Conservation (phyloP, 2,888 invertebrate species). For the Scaptomyza cyrtandrae region DNA sequence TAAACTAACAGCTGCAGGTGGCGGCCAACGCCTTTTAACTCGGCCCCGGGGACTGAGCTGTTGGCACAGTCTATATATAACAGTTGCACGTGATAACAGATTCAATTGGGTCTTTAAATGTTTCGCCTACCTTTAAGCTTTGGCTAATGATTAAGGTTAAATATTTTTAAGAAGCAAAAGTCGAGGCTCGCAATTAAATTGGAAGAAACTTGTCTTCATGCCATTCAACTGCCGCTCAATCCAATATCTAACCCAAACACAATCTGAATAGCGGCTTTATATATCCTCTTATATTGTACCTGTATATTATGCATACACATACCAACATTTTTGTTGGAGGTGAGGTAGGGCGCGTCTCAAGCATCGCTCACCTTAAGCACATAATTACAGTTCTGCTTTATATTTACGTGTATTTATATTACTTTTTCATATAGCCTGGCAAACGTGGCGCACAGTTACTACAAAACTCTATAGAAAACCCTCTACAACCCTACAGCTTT, state of each 20-base stretch:
- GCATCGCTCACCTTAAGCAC: slow-evolving; percentile 78
- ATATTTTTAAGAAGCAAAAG: slow-evolving; percentile 18
- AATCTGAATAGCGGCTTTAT: slow-evolving; percentile 15
- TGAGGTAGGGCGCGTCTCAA: slow-evolving; percentile 22
- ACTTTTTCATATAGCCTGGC: slow-evolving; percentile 56
- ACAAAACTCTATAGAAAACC: slow-evolving; percentile 1
- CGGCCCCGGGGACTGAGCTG: not conserved
- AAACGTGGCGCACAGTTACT: slow-evolving; percentile 14
- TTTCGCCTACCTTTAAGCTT: slow-evolving; percentile 9
- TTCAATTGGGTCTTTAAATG: slow-evolving; percentile 39
- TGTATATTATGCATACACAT: not conserved
- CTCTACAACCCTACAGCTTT: not conserved
- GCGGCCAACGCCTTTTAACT: not conserved
- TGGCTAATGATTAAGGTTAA: slow-evolving; percentile 9
- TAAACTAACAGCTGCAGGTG: slow-evolving; percentile 12
- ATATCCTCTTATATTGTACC: slow-evolving; percentile 1
- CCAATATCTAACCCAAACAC: slow-evolving; percentile 31
- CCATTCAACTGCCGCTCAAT: slow-evolving; percentile 28
- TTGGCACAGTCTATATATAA: not conserved
- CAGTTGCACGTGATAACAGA: slow-evolving; percentile 18
- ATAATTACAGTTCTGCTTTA: slow-evolving; percentile 79
- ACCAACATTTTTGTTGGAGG: too few relatives aligned
- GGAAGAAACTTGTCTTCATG: slow-evolving; percentile 61
- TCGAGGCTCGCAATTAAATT: slow-evolving; percentile 15
- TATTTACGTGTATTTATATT: slow-evolving; percentile 78